Evolutionary conservation across 2,113 vertebrate genomes (phyloP), one percentile per base, ranked within the genome.

Genomic region (Sclerurus mexicanus): DNA sequence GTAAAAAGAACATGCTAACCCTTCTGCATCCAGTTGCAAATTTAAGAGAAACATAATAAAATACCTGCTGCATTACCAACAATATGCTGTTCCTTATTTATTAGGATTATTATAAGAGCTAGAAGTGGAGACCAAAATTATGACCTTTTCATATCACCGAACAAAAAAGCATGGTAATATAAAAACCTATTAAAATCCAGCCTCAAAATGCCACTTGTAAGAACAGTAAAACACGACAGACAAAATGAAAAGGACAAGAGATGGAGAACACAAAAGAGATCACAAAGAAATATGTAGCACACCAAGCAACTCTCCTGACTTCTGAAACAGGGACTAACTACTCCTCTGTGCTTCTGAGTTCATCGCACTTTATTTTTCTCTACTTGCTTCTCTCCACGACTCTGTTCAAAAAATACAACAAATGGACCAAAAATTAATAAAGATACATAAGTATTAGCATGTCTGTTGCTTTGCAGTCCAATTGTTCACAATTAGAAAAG

Each of bases 131-230:
- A 77, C 30, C 22, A 68, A 85, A 94, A 94, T 60, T 22, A 75
- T 60, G 46, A 64, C 16, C 35, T 84, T 80, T 90, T 80, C 68
- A 8, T 55, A 93, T 39, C 40, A 67, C n/a, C 74, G 83, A 90
- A 89, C 14, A 71, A 78, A 88, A 85, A 78, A 59, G 46, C 55
- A 78, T 2, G 5, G 50, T 22, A 86, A 90, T 74, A 88, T 15
- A 47, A 90, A 95, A 33, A 76, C 5, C 25, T 77, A 71, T 67
- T 84, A 94, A 92, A 96, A 94, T 69, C 55, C 52, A 87, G 77
- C 21, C 63, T 77, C 80, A 67, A 76, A 94, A 81, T 59, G 80
- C 37, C 50, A 62, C 59, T 89, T 63, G 6, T 42, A 69, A 77
- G 72, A 86, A 66, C n/a, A 86, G 58, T 37, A 90, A 42, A 83